These are phyloP conservation scores for Apogon talboti DNA, from an alignment of 2,797 vertebrate genomes.

Conservation along the genomic window DNA sequence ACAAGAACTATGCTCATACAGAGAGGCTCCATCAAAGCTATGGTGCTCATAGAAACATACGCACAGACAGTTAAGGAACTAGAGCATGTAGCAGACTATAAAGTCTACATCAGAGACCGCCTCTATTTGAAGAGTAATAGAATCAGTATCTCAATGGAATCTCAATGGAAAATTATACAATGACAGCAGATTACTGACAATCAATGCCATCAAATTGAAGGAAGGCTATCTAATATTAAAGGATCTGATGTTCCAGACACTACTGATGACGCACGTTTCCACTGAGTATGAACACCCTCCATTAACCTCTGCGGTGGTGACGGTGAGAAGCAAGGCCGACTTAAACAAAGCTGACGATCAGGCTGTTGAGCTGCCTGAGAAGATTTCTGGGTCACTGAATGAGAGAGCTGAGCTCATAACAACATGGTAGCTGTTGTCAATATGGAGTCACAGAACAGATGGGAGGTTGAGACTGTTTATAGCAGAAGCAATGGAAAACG, in stretches of 20 bases:
- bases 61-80: constrained; percentile 42
- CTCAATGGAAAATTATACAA: constrained; percentile 35
- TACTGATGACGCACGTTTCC: constrained; percentile 32
- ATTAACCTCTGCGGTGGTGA: constrained; percentile 66
- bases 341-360: constrained; percentile 61
- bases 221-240: constrained; percentile 31
- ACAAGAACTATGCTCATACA: constrained; percentile 64
- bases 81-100: constrained; percentile 37
- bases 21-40: constrained; percentile 48
- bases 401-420: constrained; percentile 45
- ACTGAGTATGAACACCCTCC: constrained; percentile 47
- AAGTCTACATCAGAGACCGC: constrained; percentile 42
- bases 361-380: constrained; percentile 46
- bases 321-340: constrained; percentile 31
- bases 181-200: constrained; percentile 39
- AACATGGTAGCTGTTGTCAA: constrained; percentile 50
- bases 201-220: constrained; percentile 32
- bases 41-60: constrained; percentile 49
- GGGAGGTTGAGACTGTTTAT: constrained; percentile 33
- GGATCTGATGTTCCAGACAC: constrained; percentile 15
- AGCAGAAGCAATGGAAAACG: constrained; percentile 35
- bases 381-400: constrained; percentile 70
- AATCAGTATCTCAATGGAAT: constrained; percentile 28
- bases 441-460: constrained; percentile 37
- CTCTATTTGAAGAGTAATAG: constrained; percentile 35